These are phyloP conservation scores for Lethenteron reissneri DNA, from an alignment of 2,113 vertebrate species.

Conservation along the genomic window DNA sequence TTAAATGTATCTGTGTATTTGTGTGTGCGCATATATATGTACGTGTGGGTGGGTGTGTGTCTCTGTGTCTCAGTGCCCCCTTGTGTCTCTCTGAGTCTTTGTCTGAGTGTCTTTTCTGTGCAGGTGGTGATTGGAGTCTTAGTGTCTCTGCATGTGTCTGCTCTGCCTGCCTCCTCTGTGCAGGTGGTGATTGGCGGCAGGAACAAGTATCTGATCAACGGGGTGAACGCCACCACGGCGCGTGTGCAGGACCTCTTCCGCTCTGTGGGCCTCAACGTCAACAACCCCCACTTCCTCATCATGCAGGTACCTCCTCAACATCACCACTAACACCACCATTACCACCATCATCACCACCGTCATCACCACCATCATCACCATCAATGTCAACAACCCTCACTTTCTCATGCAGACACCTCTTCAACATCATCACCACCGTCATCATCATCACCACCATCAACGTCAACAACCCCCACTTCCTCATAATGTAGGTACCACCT, in stretches of 20 bases:
- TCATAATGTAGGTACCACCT: constrained; percentile 59
- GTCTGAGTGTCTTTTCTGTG: neutral
- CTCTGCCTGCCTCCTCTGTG: neutral
- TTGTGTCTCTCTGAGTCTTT: neutral
- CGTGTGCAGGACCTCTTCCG: constrained; percentile 83
- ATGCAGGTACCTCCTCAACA: no score
- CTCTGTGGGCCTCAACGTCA: constrained; percentile 79
- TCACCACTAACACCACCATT: no score
- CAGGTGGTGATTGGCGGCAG: constrained; percentile 39
- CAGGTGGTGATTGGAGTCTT: neutral
- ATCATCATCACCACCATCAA: constrained; percentile 13
- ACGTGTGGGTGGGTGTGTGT: neutral
- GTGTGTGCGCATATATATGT: neutral
- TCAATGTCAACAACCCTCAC: constrained; percentile 13
- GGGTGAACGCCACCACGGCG: constrained; percentile 51
- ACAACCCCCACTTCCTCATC: constrained; percentile 86
- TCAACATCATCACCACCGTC: no score
- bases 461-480: constrained; percentile 66
- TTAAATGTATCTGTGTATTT: neutral
- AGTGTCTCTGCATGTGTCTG: neutral
- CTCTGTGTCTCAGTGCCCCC: neutral
- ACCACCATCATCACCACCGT: no score
- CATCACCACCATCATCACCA: no score
- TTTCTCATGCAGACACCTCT: no score
- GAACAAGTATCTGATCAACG: constrained; percentile 87